Evolutionary conservation across 2,888 invertebrate genomes (phyloP), one percentile per base, ranked within the genome.

Genomic region (Onthophagus sagittarius): DNA sequence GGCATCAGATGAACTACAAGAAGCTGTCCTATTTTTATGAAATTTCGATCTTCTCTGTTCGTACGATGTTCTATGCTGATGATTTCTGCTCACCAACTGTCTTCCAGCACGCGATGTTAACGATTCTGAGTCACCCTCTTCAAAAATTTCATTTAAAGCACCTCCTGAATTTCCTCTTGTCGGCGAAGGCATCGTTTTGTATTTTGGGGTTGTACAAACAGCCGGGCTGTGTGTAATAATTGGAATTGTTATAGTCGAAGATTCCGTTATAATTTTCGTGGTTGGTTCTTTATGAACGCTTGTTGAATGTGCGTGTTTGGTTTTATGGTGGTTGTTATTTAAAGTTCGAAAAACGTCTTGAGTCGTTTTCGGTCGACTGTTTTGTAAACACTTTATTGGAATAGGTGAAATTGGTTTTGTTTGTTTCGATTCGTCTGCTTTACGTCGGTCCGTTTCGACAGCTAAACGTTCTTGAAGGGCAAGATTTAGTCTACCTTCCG

Each of bases 1-100:
- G 5, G 97, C 94, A 84, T 98, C 97, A 0, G 97, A 97, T 71
- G 96, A 97, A 79, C 96, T 96, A 83, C 97, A 97, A 71, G 96
- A 96, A 5, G 95, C 94, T n/a, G 92, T 93, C 62, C 92, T 87
- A 9, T 89, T 89, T 82, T 93, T 93, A 78, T 91, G 91, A 79
- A 92, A 89, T 84, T 92, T 92, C 76, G 89, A 89, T 70, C 91
- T 88, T 53, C 91, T 87, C 79, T 91, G 90, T 77, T 89, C 88
- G 78, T 88, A 88, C 15, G 80, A 83, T 32, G 81, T 77, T 71
- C 81, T 77, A 71, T 82, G 83, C 75, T 83, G 83, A 23, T 23
- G 39, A 76, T 80, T 83, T 9, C 83, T 78, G 71, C 81, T 82
- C 11, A 84, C 82, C 73, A 85, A 83, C 39, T 82, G 82, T 67